Conservation (phyloP, 2,797 vertebrate genomes). For the Notamacropus eugenii region DNA sequence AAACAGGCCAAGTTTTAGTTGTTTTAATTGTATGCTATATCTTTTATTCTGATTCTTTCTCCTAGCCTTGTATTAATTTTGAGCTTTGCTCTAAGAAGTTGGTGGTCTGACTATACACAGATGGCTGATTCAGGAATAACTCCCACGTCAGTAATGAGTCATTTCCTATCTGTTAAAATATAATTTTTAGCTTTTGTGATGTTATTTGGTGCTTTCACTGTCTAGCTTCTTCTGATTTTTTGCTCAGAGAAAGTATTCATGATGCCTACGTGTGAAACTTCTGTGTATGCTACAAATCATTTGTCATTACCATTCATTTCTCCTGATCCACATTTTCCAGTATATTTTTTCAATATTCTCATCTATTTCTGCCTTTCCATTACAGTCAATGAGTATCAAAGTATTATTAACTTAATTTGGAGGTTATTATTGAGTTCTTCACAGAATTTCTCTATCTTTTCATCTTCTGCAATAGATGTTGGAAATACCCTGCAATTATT, state of each 20-base stretch:
- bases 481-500: background rate
- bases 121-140: background rate
- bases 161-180: background rate
- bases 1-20: background rate
- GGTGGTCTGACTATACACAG: background rate
- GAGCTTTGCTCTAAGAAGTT: background rate
- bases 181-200: constrained; percentile 1
- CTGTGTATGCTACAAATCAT: background rate
- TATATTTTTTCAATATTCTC: background rate
- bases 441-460: background rate
- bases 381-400: background rate
- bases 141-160: background rate
- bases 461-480: background rate
- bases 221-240: background rate
- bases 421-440: background rate
- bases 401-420: background rate
- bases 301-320: background rate
- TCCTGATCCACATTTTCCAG: background rate
- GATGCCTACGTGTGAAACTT: background rate
- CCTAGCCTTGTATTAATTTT: background rate
- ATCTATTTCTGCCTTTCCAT: background rate
- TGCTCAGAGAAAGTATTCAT: background rate
- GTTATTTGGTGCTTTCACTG: background rate
- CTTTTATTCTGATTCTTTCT: background rate
- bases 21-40: background rate